Percentiles rank a stretch among this genome's conserved stretches.
Evolutionary conservation across 2,113 vertebrate genomes (phyloP).

Genomic region (Percina caprodes): DNA sequence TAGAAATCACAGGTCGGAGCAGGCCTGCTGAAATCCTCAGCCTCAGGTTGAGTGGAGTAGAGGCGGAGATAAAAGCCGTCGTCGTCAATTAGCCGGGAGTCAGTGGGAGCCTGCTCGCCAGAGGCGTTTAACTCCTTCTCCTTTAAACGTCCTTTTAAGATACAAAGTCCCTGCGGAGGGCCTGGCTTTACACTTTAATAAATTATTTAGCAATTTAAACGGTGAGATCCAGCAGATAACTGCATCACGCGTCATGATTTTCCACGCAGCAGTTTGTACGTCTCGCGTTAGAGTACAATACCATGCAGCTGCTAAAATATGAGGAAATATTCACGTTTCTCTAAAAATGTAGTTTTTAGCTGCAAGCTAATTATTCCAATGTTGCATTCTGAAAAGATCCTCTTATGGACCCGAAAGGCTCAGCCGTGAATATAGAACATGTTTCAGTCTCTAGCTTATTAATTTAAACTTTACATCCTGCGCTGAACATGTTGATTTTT

Average conservation of each 20-base stretch:
- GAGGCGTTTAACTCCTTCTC: slow-evolving; percentile 80
- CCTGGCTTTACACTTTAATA: slow-evolving; percentile 81
- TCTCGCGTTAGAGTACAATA: slow-evolving; percentile 43
- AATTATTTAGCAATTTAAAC: slow-evolving; percentile 87
- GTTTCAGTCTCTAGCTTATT: background rate
- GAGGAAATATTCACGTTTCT: background rate
- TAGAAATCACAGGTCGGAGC: slow-evolving; percentile 70
- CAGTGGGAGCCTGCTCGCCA: slow-evolving; percentile 80
- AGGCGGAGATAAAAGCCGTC: slow-evolving; percentile 80
- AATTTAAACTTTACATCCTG: background rate
- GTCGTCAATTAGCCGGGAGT: slow-evolving; percentile 81
- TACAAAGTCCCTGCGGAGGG: slow-evolving; percentile 82
- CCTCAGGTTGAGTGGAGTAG: slow-evolving; percentile 74
- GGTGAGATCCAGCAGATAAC: slow-evolving; percentile 77
- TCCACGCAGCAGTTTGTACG: slow-evolving; percentile 57
- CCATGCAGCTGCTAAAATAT: slow-evolving; percentile 51
- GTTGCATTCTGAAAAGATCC: background rate
- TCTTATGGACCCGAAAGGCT: background rate
- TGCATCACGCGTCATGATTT: slow-evolving; percentile 64
- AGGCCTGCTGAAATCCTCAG: slow-evolving; percentile 63
- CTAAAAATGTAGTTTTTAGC: background rate
- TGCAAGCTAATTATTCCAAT: background rate
- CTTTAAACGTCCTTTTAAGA: slow-evolving; percentile 84
- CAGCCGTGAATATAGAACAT: background rate
- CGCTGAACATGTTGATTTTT: background rate